Evolutionary conservation across 2,797 vertebrate species (phyloP).

Genomic region (Semotilus atromaculatus): DNA sequence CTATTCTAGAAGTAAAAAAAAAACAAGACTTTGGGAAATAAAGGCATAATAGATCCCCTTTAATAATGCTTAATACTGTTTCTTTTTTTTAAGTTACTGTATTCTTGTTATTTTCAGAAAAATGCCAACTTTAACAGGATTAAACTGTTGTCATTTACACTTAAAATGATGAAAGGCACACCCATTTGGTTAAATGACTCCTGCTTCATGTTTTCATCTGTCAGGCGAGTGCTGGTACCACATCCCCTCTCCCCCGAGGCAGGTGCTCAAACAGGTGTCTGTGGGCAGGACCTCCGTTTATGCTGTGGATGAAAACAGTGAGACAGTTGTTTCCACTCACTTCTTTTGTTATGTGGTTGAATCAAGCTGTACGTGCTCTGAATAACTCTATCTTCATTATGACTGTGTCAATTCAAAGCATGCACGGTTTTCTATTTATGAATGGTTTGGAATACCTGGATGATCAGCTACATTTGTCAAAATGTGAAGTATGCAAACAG

Average conservation of each 20-base stretch:
- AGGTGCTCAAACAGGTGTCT: conserved; percentile 91
- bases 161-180: too few species aligned
- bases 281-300: conserved; percentile 93
- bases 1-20: too few species aligned
- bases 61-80: too few species aligned
- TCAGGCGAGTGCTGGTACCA: conserved; percentile 96
- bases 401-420: background rate
- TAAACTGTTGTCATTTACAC: too few species aligned
- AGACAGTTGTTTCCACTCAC: conserved; percentile 56
- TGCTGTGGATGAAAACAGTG: conserved; percentile 91
- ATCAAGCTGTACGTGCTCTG: background rate
- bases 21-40: too few species aligned
- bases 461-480: background rate
- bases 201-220: conserved; percentile 6
- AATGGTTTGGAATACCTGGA: background rate
- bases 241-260: conserved; percentile 89
- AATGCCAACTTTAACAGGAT: background rate
- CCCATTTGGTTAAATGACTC: background rate
- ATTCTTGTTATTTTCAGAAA: background rate
- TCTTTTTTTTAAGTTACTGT: too few species aligned
- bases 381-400: background rate
- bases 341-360: background rate
- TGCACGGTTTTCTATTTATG: background rate
- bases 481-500: background rate
- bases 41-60: too few species aligned